Evolutionary conservation across 1,140 invertebrate species (phyloP).

Genomic region (Tetramorium simillimum): DNA sequence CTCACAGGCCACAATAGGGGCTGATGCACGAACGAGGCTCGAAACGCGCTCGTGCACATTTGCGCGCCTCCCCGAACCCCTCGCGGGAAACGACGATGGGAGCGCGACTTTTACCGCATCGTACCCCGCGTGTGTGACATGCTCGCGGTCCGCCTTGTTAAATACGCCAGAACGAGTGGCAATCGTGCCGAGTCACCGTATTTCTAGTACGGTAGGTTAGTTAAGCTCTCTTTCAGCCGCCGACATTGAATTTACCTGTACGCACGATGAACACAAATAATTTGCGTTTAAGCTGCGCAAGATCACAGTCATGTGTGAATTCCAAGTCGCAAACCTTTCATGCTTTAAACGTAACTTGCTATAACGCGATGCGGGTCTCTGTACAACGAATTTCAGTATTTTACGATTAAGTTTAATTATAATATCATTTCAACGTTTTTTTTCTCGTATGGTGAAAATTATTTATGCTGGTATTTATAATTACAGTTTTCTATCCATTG

Average conservation of each 20-base stretch:
- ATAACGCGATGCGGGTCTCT: neutral
- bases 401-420: neutral
- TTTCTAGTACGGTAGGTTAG: conserved; percentile 77
- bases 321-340: conserved; percentile 21
- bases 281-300: conserved; percentile 65
- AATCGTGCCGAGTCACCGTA: conserved; percentile 63
- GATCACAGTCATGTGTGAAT: conserved; percentile 38
- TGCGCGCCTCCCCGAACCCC: neutral
- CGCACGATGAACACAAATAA: conserved; percentile 75
- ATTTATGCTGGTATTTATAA: neutral
- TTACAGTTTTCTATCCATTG: neutral
- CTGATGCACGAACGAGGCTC: conserved; percentile 59
- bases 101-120: conserved; percentile 52
- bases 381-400: neutral
- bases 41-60: conserved; percentile 38
- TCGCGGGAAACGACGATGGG: conserved; percentile 24
- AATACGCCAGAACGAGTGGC: conserved; percentile 70
- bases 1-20: conserved; percentile 36
- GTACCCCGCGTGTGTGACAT: conserved; percentile 44
- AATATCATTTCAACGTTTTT: neutral
- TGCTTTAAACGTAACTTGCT: neutral
- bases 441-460: neutral
- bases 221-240: conserved; percentile 76
- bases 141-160: conserved; percentile 71
- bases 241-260: conserved; percentile 53